Evolutionary conservation across 2,888 invertebrate species (phyloP), one percentile per base, ranked within the genome.

Genomic region (Drosophila subquinaria): DNA sequence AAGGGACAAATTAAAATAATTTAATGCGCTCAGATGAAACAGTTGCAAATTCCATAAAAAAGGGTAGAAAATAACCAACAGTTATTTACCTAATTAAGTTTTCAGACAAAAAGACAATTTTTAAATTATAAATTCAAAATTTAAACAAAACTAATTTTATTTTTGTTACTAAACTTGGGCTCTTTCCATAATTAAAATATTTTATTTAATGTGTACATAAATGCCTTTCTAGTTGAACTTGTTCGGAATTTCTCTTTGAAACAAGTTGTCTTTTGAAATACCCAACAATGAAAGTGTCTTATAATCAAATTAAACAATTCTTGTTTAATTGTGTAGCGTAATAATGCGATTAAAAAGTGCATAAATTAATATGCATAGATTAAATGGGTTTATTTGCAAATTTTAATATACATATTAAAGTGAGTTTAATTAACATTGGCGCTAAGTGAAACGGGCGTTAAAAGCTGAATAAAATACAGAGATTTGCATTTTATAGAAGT

Each of bases 171-270:
- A 8, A 30, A 66, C 47, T 52, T 38, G 57, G 66, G 66, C 55
- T 67, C 66, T 69, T 57, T 53, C 68, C 47, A 62, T 51, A 51
- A 65, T 62, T 30, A 42, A 61, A 61, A 64, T 70, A 67, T 76
- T 23, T 15, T 52, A 65, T 77, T 76, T 68, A 73, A 70, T 73
- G 57, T 59, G 13, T 33, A 56, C 50, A 72, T 61, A 47, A 33
- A 56, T 69, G 48, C 42, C 42, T 10, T 10, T 20, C 27, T 10
- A 36, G 33, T 43, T 64, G 11, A 56, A 64, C 65, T 60, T 60
- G 64, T 56, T 69, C 57, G 27, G 13, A 23, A 42, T 51, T 55
- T 42, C 27, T 61, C 27, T 45, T 17, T 30, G 4, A 35, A 70
- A 69, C 70, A 51, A 69, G 56, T 73, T 60, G 52, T 8, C 23